phyloP scores from a whole-genome alignment of 2,113 vertebrate genomes.

The Crotophaga sulcirostris region DNA sequence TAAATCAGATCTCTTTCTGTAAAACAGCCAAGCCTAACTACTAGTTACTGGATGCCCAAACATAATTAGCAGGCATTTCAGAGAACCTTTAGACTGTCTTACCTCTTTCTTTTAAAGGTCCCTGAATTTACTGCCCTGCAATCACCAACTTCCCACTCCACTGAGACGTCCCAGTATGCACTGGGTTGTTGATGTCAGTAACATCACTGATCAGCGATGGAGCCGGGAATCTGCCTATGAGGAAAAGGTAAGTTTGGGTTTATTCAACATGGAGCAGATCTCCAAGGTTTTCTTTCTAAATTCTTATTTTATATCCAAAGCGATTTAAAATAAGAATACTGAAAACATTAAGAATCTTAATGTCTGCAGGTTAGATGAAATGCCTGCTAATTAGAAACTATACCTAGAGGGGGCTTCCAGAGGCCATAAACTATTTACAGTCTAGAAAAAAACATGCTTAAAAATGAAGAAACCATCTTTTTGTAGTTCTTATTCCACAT shows the following conservation, averaged over 20 bases:
- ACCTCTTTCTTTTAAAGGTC: constrained; percentile 83
- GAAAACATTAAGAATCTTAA: constrained; percentile 77
- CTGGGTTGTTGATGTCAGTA: constrained; percentile 80
- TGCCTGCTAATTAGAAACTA: constrained; percentile 80
- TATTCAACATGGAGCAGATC: constrained; percentile 81
- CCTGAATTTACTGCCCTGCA: constrained; percentile 85
- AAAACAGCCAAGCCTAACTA: constrained; percentile 46
- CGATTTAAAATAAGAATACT: constrained; percentile 78
- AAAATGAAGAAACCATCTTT: neutral
- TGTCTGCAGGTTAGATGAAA: constrained; percentile 78
- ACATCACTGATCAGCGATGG: constrained; percentile 79
- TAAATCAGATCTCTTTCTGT: neutral
- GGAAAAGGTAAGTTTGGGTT: constrained; percentile 85
- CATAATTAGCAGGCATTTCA: constrained; percentile 82
- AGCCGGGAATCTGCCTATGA: constrained; percentile 84
- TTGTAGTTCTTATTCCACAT: neutral
- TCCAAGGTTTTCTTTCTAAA: constrained; percentile 81
- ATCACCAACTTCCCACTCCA: constrained; percentile 83
- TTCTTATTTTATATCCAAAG: constrained; percentile 78
- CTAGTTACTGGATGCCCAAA: constrained; percentile 71
- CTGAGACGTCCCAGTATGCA: constrained; percentile 82
- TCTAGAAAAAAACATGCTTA: neutral
- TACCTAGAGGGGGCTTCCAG: constrained; percentile 70
- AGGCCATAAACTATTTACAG: neutral
- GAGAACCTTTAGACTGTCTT: constrained; percentile 85